Percentiles rank a stretch among this genome's conserved stretches.
phyloP scores from a whole-genome alignment of 2,888 invertebrate species.

The Lobophora halterata region DNA sequence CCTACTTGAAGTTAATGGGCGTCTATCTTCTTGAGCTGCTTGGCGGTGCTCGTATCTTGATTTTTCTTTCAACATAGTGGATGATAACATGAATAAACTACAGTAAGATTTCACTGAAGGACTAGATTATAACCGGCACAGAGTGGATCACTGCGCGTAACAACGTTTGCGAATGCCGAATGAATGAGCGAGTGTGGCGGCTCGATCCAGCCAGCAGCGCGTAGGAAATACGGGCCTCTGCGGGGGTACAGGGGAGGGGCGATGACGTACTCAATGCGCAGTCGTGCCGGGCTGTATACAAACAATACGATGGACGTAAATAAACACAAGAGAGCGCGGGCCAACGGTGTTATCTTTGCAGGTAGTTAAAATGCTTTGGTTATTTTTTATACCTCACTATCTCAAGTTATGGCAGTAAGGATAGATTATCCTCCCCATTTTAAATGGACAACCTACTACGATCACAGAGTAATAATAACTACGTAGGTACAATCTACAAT shows the following conservation, averaged over 20 bases:
- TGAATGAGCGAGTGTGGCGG: conserved; percentile 75
- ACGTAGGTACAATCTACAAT: no score
- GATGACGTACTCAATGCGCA: conserved; percentile 77
- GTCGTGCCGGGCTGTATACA: conserved; percentile 80
- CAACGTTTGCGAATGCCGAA: conserved; percentile 76
- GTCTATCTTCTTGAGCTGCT: conserved; percentile 55
- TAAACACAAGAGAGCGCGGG: conserved; percentile 72
- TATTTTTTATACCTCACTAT: conserved; percentile 7
- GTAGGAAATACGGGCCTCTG: conserved; percentile 66
- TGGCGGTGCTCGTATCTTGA: conserved; percentile 63
- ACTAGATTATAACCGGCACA: conserved; percentile 56
- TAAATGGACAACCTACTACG: no score
- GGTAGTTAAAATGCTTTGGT: conserved; percentile 45
- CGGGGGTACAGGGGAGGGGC: conserved; percentile 59
- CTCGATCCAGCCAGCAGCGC: conserved; percentile 66
- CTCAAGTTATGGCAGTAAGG: no score
- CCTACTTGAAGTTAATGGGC: conserved; percentile 60
- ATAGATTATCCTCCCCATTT: no score
- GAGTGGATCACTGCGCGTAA: conserved; percentile 59
- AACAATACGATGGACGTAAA: conserved; percentile 81
- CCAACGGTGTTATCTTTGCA: conserved; percentile 69
- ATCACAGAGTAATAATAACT: no score
- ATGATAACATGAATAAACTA: conserved; percentile 33
- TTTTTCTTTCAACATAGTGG: conserved; percentile 74
- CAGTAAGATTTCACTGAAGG: conserved; percentile 44